Evolutionary conservation across 2,888 invertebrate genomes (phyloP).

Genomic region (Drosophila colorata): DNA sequence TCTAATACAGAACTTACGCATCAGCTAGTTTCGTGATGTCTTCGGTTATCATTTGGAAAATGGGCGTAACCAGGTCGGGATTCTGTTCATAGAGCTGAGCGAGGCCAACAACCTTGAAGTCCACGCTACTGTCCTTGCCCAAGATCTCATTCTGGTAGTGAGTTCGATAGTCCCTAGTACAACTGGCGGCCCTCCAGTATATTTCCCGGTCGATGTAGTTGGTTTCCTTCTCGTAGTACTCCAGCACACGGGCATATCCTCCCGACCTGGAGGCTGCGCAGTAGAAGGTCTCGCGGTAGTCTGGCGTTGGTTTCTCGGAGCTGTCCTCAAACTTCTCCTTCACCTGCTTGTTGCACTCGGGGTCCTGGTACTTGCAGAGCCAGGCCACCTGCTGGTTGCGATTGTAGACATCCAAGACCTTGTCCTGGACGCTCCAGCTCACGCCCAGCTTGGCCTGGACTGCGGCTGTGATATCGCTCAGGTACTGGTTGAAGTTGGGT

Average conservation of each 20-base stretch:
- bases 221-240: conserved; percentile 86
- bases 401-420: conserved; percentile 87
- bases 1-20: conserved; percentile 61
- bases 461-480: conserved; percentile 85
- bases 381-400: conserved; percentile 87
- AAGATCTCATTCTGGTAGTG: conserved; percentile 86
- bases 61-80: conserved; percentile 79
- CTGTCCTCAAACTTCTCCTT: conserved; percentile 74
- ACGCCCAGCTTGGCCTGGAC: conserved; percentile 86
- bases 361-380: conserved; percentile 88
- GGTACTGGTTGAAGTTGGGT: conserved; percentile 78
- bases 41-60: conserved; percentile 64
- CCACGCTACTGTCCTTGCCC: conserved; percentile 63
- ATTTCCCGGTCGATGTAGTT: conserved; percentile 89
- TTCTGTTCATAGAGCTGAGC: conserved; percentile 86
- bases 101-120: conserved; percentile 63
- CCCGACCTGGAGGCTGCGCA: conserved; percentile 54
- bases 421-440: conserved; percentile 82
- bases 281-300: conserved; percentile 66
- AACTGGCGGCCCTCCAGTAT: conserved; percentile 89
- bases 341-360: conserved; percentile 86
- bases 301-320: conserved; percentile 41
- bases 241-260: conserved; percentile 23
- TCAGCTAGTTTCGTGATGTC: conserved; percentile 51
- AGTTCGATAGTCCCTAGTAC: conserved; percentile 87